Base-by-base conservation (phyloP, 2,797 vertebrate species). In the Sebastes aleutianus region DNA sequence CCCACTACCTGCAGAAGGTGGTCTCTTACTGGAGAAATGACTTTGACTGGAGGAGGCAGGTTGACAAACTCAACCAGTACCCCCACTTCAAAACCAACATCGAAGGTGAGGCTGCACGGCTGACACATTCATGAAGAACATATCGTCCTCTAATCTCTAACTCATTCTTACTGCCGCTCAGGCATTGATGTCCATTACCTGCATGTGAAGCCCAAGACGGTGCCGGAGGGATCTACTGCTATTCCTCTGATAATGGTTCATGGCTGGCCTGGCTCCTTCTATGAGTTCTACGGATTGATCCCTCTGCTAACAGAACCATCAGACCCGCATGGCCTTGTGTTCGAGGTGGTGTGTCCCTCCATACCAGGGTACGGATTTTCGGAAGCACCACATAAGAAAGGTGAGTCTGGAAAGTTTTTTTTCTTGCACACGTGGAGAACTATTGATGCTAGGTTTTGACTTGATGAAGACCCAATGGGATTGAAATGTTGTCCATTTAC, bases 341-440 rank as follows among this genome's bases (percentile, higher is more conserved):
- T 98, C 85, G 96, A 98, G 92, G 89, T 98, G 87, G 95, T 98
- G 88, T 98, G 97, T 85, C 97, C 97, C 22, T 98, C 97, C 79
- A 97, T 98, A 72, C 97, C 97, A 26, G 97, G 97, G 8, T 98
- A 97, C 1, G 96, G 96, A 47, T 98, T 97, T 89, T 98, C 97
- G 0, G 96, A 97, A 72, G 96, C 96, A 0, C 93, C 97, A 0
- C 96, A 94, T 73, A 95, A 97, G 90, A 95, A 95, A 92, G 97
- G 97, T 97, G 74, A 90, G 94, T 61, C 13, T 63, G 16, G 3
- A 18, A 34, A 4, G 50, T n/a, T n/a, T 54, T 53, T 50, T 50
- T 50, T 50, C 47, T 65, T 39, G n/a, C 22, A 56, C 1, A 50
- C 47, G 1, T 20, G 47, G 47, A 20, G 8, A 50, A 50, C 47